Evolutionary conservation across 2,797 vertebrate genomes (phyloP), one percentile per base, ranked within the genome.

Genomic region (Rhinophrynus dorsalis): DNA sequence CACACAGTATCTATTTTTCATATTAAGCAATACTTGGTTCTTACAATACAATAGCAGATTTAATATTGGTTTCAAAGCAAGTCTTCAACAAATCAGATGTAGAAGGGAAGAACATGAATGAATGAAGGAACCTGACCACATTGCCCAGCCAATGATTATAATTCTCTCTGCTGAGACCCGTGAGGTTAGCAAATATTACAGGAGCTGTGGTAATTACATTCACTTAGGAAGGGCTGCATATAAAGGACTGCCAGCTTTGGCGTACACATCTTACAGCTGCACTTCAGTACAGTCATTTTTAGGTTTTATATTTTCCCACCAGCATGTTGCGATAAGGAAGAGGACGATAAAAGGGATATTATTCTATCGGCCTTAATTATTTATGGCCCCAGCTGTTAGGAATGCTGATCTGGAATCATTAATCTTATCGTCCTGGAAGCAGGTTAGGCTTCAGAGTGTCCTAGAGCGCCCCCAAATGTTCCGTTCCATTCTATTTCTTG

Each of bases 321-420:
- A 47, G 45, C 17, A 37, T 52, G 48, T 45, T 54, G 29, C n/a
- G 10, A 48, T 50, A 23, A 42, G 26, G 27, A 33, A 52, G 45
- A 20, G 50, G 58, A 38, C 44, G 68, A 70, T 70, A 70, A 70
- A 65, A 71, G 59, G 60, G 68, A 71, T 63, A 63, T 50, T 48
- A 63, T 71, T 63, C 68, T 30, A 55, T 38, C 42, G 40, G 68
- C 40, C 29, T 71, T 63, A 63, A 63, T 71, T 71, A 71, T 71
- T 71, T 57, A 71, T 71, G 42, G 59, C 48, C 40, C 59, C 68
- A 64, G 68, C 68, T 71, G 68, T 71, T 69, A 56, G 38, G 38
- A 50, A 55, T 56, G 58, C 67, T 37, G 52, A 59, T 50, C 68
- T 42, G 40, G 5, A 44, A 40, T 57, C 29, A 71, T 71, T 57